A percentile compares a stretch with the other conserved stretches of the same genome.
phyloP scores from a whole-genome alignment of 2,888 invertebrate genomes.

The Drosophila sordidula region DNA sequence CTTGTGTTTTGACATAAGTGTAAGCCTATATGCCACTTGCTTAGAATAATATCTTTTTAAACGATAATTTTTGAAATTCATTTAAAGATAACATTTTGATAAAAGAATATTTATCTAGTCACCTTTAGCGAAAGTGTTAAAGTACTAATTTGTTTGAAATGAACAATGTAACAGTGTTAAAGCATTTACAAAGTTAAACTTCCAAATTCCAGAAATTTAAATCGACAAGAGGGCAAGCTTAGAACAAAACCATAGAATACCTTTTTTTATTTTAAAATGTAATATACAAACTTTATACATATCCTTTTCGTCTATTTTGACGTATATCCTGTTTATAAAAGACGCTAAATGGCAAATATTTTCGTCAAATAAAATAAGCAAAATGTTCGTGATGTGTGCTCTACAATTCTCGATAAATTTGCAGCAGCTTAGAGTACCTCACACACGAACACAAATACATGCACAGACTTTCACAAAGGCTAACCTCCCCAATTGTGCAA shows the following conservation, averaged over 20 bases:
- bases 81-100: too few relatives aligned
- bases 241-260: too few relatives aligned
- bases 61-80: too few relatives aligned
- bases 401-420: constrained; percentile 49
- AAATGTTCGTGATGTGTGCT: constrained; percentile 22
- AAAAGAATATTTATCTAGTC: too few relatives aligned
- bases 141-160: background rate
- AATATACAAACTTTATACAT: too few relatives aligned
- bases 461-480: constrained; percentile 1
- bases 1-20: too few relatives aligned
- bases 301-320: background rate
- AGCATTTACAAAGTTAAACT: background rate
- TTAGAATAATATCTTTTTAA: too few relatives aligned
- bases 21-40: too few relatives aligned
- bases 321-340: background rate
- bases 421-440: constrained; percentile 19
- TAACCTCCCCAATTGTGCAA: constrained; percentile 28
- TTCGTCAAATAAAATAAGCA: constrained; percentile 33
- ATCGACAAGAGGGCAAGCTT: background rate
- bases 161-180: too few relatives aligned
- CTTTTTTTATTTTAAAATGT: too few relatives aligned
- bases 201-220: background rate
- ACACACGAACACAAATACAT: background rate
- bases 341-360: constrained; percentile 34
- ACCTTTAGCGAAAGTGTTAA: background rate